Evolutionary conservation across 2,113 vertebrate genomes (phyloP).

Genomic region (Nannobrachium achirus): DNA sequence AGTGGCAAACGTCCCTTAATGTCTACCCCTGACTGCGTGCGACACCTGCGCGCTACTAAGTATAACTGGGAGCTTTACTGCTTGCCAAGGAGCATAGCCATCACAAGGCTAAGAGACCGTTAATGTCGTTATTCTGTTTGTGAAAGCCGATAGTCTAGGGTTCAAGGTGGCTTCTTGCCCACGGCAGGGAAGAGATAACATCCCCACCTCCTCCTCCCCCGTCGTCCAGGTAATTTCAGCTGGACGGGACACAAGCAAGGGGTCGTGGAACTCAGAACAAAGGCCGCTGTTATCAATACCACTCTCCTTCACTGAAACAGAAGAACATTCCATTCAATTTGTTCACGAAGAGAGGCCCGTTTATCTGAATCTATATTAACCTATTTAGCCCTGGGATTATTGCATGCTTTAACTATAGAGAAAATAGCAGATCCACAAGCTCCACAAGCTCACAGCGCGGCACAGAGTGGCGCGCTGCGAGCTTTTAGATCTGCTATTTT

Average conservation of each 20-base stretch:
- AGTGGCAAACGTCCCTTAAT: too few species aligned
- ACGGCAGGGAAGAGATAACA: background rate
- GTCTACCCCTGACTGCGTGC: too few species aligned
- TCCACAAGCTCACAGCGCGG: too few species aligned
- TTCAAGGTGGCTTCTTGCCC: background rate
- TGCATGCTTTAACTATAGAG: too few species aligned
- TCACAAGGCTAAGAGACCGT: slow-evolving; percentile 35
- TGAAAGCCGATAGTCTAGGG: slow-evolving; percentile 41
- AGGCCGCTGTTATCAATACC: background rate
- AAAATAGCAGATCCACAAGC: too few species aligned
- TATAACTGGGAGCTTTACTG: background rate
- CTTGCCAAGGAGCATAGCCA: slow-evolving; percentile 2
- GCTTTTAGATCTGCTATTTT: too few species aligned
- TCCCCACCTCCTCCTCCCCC: background rate
- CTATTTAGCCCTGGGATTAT: too few species aligned
- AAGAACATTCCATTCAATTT: background rate
- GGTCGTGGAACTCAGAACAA: background rate
- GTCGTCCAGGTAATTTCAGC: background rate
- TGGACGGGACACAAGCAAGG: background rate
- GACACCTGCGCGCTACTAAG: too few species aligned
- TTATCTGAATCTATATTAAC: too few species aligned
- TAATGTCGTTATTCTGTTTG: slow-evolving; percentile 39
- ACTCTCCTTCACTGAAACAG: background rate
- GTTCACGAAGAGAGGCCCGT: too few species aligned
- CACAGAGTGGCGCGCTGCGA: too few species aligned